Evolutionary conservation across 2,888 invertebrate species (phyloP).

Genomic region (Ophion obscuratus): DNA sequence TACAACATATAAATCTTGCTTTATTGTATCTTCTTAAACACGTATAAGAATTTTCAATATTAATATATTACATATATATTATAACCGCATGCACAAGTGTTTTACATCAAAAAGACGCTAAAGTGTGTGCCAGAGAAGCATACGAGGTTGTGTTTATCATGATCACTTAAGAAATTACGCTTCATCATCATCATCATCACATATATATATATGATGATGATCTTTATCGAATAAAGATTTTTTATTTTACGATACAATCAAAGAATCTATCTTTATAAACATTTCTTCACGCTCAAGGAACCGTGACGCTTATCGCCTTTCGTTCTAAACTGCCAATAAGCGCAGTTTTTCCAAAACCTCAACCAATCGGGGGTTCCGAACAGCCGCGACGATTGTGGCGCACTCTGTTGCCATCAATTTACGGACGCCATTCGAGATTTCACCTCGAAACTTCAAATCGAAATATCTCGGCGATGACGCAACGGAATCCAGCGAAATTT

Average conservation of each 20-base stretch:
- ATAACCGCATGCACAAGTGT: constrained; percentile 46
- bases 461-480: not conserved
- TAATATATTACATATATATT: constrained; percentile 41
- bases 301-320: not conserved
- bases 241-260: constrained; percentile 20
- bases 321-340: constrained; percentile 6
- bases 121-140: constrained; percentile 67
- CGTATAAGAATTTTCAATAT: constrained; percentile 48
- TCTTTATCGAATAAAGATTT: constrained; percentile 44
- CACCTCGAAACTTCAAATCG: not conserved
- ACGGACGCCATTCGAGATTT: not conserved
- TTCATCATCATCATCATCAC: constrained; percentile 55
- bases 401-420: not conserved
- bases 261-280: not conserved
- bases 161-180: constrained; percentile 9
- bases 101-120: constrained; percentile 34
- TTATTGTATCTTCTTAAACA: constrained; percentile 68
- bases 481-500: not conserved
- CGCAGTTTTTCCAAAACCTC: not conserved
- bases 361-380: not conserved
- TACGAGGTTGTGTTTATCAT: constrained; percentile 25
- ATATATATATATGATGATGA: constrained; percentile 56
- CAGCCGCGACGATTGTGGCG: not conserved
- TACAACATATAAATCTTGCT: constrained; percentile 69
- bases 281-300: not conserved